Evolutionary conservation across 1,140 invertebrate species (phyloP).

Genomic region (Trypoxylus dichotomus): DNA sequence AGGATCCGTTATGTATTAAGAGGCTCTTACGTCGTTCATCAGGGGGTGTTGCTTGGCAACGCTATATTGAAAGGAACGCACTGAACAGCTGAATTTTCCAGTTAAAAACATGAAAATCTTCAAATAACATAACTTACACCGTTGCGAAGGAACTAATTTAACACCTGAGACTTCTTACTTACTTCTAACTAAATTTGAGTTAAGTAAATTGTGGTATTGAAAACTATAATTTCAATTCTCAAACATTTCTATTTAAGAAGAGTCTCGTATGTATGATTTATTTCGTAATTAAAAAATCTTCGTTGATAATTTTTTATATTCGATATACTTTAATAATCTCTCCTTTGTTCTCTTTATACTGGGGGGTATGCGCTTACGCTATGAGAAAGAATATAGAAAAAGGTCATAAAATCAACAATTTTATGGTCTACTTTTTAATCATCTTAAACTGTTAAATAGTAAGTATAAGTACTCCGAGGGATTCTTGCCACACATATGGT

Average conservation of each 20-base stretch:
- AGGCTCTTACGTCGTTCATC: conserved; percentile 36
- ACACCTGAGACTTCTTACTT: conserved; percentile 4
- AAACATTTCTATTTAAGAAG: too few relatives aligned
- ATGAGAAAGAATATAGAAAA: background rate
- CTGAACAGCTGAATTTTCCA: conserved; percentile 32
- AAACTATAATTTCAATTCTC: too few relatives aligned
- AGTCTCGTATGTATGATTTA: background rate
- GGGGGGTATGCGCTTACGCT: background rate
- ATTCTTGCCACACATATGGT: background rate
- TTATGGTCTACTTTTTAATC: background rate
- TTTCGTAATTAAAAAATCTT: background rate
- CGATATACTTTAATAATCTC: background rate
- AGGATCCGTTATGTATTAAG: conserved; percentile 43
- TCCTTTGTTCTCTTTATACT: background rate
- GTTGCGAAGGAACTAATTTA: conserved; percentile 1
- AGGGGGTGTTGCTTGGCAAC: conserved; percentile 43
- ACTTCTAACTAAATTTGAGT: too few relatives aligned
- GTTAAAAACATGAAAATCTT: conserved; percentile 39
- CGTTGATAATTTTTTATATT: too few relatives aligned
- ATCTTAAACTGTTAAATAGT: background rate
- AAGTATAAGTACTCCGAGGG: too few relatives aligned
- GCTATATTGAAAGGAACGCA: conserved; percentile 38
- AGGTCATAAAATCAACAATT: background rate
- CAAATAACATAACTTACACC: conserved; percentile 36
- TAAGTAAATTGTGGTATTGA: too few relatives aligned